Evolutionary conservation across 2,797 vertebrate genomes (phyloP), one percentile per base, ranked within the genome.

Genomic region (Lithobates sylvaticus): DNA sequence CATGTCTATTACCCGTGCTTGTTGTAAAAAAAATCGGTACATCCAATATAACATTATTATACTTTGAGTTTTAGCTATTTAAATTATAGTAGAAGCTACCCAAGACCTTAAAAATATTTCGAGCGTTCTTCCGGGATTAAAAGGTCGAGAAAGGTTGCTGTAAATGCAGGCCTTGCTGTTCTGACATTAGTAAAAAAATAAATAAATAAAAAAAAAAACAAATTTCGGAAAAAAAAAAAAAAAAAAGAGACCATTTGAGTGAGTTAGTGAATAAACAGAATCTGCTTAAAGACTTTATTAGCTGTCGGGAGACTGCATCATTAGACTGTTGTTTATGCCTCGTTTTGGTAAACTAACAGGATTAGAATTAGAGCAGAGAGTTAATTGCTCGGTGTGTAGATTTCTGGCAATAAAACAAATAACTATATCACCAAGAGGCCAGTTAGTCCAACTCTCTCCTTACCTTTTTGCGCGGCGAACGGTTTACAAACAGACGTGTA

Each of bases 281-380:
- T 81, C n/a, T 76, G 61, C 78, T 67, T 26, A 44, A 86, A 64
- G 64, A 61, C 32, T 86, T 81, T 86, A 86, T 86, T 82, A 81
- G 78, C 78, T 86, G 79, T 86, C 84, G 76, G 32, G 84, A 86
- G 84, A 86, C 77, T 81, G 32, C 32, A 10, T 70, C 78, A 81
- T 86, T 86, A 76, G 72, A 71, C 75, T 26, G 78, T 81, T 76
- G 84, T 81, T 86, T 86, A 76, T 86, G 79, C 77, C 78, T 81
- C 84, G 80, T 86, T 86, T 86, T 79, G 73, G 84, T 86, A 81
- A 86, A 86, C 84, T 81, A 86, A 86, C 78, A 76, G 84, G 84
- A 81, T 86, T 81, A 68, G 78, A 86, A 86, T 81, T 86, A 81
- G 84, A 86, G 84, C 78, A 82, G 78, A 81, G 84, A 86, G 84